Percentiles rank a stretch among this genome's conserved stretches.
phyloP scores from a whole-genome alignment of 2,797 vertebrate genomes.

The Limosa lapponica region DNA sequence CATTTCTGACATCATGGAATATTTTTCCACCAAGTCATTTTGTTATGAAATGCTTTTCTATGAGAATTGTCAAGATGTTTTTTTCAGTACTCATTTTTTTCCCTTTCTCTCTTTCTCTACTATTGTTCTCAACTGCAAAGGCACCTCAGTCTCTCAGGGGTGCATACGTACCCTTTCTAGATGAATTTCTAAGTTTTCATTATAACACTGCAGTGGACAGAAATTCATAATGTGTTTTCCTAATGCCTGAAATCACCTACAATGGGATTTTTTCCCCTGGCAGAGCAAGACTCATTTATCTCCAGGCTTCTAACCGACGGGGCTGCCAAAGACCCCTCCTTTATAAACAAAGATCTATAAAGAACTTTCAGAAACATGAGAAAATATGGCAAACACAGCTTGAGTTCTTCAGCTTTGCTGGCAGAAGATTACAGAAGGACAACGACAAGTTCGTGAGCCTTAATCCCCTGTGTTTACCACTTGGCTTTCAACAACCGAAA shows the following conservation, averaged over 20 bases:
- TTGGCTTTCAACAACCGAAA: neutral
- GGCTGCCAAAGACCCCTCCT: neutral
- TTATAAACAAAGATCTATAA: neutral
- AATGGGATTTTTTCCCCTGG: neutral
- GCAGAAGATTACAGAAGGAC: neutral
- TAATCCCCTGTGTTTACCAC: neutral
- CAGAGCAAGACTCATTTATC: neutral
- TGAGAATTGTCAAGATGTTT: accelerated
- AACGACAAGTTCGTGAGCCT: neutral
- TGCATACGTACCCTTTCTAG: neutral
- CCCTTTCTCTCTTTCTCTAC: neutral
- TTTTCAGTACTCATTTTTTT: neutral
- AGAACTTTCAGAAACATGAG: neutral
- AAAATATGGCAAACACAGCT: neutral
- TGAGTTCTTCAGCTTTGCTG: neutral
- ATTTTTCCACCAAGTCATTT: neutral
- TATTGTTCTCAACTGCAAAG: neutral
- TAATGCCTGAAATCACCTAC: neutral
- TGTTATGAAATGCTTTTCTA: neutral
- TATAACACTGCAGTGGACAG: neutral
- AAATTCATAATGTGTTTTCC: neutral
- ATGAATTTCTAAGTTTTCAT: neutral
- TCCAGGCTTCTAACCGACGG: neutral
- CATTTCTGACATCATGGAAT: neutral
- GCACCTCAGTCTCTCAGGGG: neutral